phyloP scores from a whole-genome alignment of 1,140 invertebrate genomes.

The Neodiprion virginianus region DNA sequence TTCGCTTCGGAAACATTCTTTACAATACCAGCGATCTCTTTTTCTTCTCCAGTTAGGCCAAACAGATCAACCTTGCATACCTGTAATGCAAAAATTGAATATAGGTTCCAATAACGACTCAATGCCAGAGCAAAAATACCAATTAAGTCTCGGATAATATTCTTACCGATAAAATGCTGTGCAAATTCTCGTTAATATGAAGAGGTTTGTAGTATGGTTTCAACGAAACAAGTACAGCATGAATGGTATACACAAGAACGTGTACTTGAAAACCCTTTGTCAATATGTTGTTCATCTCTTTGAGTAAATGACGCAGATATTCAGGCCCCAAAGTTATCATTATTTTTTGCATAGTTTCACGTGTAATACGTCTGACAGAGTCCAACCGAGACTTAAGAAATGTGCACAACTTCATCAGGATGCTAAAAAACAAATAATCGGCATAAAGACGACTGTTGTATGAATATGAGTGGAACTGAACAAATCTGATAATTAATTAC shows the following conservation, averaged over 20 bases:
- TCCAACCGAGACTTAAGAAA: slow-evolving; percentile 90
- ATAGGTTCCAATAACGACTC: slow-evolving; percentile 15
- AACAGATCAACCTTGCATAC: slow-evolving; percentile 89
- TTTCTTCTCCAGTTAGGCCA: slow-evolving; percentile 87
- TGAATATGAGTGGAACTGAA: slow-evolving; percentile 21
- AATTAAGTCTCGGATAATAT: neutral
- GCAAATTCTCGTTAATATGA: slow-evolving; percentile 81
- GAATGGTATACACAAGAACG: slow-evolving; percentile 88
- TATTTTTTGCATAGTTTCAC: slow-evolving; percentile 90
- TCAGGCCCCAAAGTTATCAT: slow-evolving; percentile 83
- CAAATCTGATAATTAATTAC: slow-evolving; percentile 59
- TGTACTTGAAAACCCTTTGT: slow-evolving; percentile 93
- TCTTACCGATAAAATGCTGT: slow-evolving; percentile 79
- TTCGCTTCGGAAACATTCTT: slow-evolving; percentile 82
- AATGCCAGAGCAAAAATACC: neutral
- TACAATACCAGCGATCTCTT: slow-evolving; percentile 85
- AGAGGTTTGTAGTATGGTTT: slow-evolving; percentile 69
- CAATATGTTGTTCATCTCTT: slow-evolving; percentile 82
- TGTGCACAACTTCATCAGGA: slow-evolving; percentile 88
- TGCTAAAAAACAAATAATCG: slow-evolving; percentile 65
- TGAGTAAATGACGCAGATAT: slow-evolving; percentile 80
- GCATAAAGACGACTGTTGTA: slow-evolving; percentile 6
- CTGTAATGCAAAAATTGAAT: slow-evolving; percentile 49
- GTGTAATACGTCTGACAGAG: slow-evolving; percentile 82
- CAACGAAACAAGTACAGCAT: slow-evolving; percentile 79